Evolutionary conservation across 2,113 vertebrate genomes (phyloP).

Genomic region (Camelus bactrianus): DNA sequence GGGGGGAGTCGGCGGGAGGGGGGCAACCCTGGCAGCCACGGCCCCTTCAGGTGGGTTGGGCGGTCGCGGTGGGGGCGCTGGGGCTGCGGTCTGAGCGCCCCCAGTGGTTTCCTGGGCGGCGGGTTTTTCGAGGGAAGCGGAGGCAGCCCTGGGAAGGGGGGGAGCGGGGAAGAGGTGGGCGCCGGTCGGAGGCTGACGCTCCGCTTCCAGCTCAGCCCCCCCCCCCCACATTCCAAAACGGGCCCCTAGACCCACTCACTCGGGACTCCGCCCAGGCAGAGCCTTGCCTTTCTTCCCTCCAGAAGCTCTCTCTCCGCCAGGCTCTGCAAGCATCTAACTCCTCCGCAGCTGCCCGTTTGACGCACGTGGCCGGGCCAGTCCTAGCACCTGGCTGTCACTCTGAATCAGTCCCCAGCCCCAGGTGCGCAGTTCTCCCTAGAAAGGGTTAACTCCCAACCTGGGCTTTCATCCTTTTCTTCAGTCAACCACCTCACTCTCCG

Average conservation of each 20-base stretch:
- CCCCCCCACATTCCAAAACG: background rate
- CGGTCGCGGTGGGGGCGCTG: conserved; percentile 72
- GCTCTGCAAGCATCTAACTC: background rate
- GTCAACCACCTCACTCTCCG: background rate
- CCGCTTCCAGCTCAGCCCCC: conserved; percentile 20
- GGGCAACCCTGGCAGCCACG: conserved; percentile 74
- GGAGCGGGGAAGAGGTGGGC: conserved; percentile 46
- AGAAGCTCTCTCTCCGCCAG: background rate
- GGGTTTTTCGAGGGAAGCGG: conserved; percentile 83
- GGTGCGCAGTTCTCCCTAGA: background rate
- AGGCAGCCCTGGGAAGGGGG: background rate
- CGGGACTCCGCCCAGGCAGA: background rate
- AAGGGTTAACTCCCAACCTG: background rate
- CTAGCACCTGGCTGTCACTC: background rate
- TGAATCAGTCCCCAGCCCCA: background rate
- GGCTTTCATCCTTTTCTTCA: background rate
- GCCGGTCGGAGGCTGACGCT: background rate
- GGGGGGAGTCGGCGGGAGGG: conserved; percentile 72
- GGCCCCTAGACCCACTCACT: background rate
- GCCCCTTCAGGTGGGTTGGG: conserved; percentile 83
- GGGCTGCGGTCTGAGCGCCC: conserved; percentile 79
- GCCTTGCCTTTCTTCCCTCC: background rate
- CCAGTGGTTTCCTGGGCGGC: conserved; percentile 81
- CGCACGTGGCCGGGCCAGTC: conserved; percentile 40
- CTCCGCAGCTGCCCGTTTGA: background rate